A percentile compares a stretch with the other conserved stretches of the same genome.
phyloP scores from a whole-genome alignment of 2,797 vertebrate species.

The Ispidina picta region DNA sequence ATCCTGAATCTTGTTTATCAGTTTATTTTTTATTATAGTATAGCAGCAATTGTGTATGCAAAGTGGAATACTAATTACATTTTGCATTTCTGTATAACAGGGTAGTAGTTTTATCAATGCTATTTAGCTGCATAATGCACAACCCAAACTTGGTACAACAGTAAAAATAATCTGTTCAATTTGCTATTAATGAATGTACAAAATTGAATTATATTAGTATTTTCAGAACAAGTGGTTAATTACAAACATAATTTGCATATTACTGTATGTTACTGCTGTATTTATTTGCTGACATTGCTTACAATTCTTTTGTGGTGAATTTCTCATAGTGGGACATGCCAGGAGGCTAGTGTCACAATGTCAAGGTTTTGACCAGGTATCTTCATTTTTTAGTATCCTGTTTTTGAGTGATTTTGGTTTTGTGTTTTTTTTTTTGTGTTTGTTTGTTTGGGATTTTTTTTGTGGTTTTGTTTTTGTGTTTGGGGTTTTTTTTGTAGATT shows the following conservation, averaged over 20 bases:
- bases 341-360: neutral
- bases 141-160: constrained; percentile 53
- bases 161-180: constrained; percentile 65
- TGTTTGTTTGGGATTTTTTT: neutral
- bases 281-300: neutral
- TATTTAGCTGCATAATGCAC: constrained; percentile 55
- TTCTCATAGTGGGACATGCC: neutral
- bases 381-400: neutral
- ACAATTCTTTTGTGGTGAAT: neutral
- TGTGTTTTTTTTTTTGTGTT: no score
- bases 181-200: constrained; percentile 50
- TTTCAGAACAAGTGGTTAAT: constrained; percentile 50
- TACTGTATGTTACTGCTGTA: neutral
- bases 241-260: constrained; percentile 36
- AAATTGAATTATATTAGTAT: constrained; percentile 42
- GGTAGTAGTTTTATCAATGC: constrained; percentile 57
- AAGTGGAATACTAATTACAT: constrained; percentile 72
- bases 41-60: constrained; percentile 59
- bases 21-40: constrained; percentile 73
- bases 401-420: neutral
- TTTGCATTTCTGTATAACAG: constrained; percentile 59
- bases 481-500: neutral
- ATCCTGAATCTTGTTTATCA: constrained; percentile 76
- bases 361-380: neutral
- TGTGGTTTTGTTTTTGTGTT: neutral